Base-by-base conservation (phyloP, 2,888 invertebrate species). In the Orchesella flavescens region DNA sequence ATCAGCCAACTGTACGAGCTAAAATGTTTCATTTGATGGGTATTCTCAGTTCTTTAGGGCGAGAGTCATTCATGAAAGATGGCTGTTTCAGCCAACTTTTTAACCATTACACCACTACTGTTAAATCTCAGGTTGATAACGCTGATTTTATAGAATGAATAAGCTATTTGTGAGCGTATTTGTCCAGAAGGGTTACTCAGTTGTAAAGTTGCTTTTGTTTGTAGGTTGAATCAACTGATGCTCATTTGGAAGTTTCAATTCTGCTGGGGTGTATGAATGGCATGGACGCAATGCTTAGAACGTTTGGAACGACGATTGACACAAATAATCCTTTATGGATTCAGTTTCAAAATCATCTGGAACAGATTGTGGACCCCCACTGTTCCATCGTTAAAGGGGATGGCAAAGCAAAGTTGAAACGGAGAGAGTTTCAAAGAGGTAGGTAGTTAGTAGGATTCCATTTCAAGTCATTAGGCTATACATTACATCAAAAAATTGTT, bases 381-480 rank as follows among this genome's bases (percentile, higher is more conserved):
- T 80, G 71, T 23, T 88, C 88, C 0, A 87, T 88, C n/a, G 78
- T 73, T 1, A 82, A 81, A 68, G 59, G 72, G 13, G 65, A 46
- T 4, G 76, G 73, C 12, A 61, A 78, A 34, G 68, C 63, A 9
- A 83, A 86, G 24, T 13, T 88, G 7, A 87, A 87, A 55, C 85
- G 88, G 5, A 59, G 88, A 13, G 88, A 88, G 73, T 88, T 87
- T 84, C 87, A 88, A 73, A 68, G 88, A 75, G 85, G 88, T 87
- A 44, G 61, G 63, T 61, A 17, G 43, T 12, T 2, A n/a, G n/a
- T n/a, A n/a, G n/a, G n/a, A n/a, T n/a, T n/a, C n/a, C n/a, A n/a
- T n/a, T n/a, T n/a, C n/a, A n/a, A n/a, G n/a, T n/a, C n/a, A n/a
- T n/a, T n/a, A n/a, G n/a, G n/a, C n/a, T n/a, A n/a, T n/a, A n/a